These are phyloP conservation scores for Plagiodera versicolora DNA, from an alignment of 2,888 invertebrate species.

Conservation along the genomic window DNA sequence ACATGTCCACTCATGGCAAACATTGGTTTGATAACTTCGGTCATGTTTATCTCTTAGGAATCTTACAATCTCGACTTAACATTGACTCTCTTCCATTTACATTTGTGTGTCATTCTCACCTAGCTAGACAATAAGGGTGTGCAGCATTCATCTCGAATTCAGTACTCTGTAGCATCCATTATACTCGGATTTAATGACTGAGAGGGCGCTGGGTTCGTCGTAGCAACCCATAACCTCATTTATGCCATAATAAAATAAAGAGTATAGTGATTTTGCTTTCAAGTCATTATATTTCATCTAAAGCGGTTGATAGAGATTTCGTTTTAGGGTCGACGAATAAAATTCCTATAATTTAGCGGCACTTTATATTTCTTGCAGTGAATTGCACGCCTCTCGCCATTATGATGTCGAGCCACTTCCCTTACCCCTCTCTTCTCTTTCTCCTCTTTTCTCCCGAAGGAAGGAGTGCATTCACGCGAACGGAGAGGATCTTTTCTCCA, in stretches of 20 bases:
- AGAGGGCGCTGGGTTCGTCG: slow-evolving; percentile 31
- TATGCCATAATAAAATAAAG: slow-evolving; percentile 42
- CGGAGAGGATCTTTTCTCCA: slow-evolving; percentile 20
- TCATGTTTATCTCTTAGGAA: too few species aligned
- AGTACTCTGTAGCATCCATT: background rate
- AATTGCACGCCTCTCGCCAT: slow-evolving; percentile 44
- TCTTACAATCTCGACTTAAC: too few species aligned
- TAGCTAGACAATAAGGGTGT: background rate
- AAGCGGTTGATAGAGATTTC: slow-evolving; percentile 47
- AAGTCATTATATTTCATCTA: slow-evolving; percentile 48
- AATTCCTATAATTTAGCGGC: slow-evolving; percentile 53
- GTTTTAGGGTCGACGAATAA: slow-evolving; percentile 48
- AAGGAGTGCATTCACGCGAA: slow-evolving; percentile 29
- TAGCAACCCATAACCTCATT: slow-evolving; percentile 40
- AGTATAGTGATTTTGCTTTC: slow-evolving; percentile 44
- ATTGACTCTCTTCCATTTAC: too few species aligned
- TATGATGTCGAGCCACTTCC: slow-evolving; percentile 49
- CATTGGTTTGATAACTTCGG: too few species aligned
- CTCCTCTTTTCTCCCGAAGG: too few species aligned
- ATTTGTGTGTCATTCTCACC: background rate
- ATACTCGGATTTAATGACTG: slow-evolving; percentile 31
- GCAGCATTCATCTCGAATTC: background rate
- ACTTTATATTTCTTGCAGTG: slow-evolving; percentile 50
- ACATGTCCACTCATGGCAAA: too few species aligned
- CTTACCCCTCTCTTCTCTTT: slow-evolving; percentile 36